Evolutionary conservation across 2,888 invertebrate genomes (phyloP).

Genomic region (Pristionchus maxplancki): DNA sequence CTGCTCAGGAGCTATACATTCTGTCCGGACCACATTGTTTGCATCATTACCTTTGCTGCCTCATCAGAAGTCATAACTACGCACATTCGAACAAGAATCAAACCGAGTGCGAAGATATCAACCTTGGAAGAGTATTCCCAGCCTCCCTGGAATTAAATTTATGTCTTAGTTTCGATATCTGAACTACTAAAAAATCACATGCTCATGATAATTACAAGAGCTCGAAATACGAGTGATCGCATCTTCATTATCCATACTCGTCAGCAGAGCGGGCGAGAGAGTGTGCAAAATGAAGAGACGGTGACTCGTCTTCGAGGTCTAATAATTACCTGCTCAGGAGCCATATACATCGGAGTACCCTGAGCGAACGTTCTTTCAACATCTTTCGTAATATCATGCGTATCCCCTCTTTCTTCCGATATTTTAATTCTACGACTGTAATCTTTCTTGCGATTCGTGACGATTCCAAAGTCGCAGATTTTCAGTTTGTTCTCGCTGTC

Average conservation of each 20-base stretch:
- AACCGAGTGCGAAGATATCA: not conserved
- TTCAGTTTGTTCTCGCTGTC: not conserved
- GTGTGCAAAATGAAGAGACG: too few species aligned
- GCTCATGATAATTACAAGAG: too few species aligned
- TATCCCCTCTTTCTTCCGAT: not conserved
- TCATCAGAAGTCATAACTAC: not conserved
- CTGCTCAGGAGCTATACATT: too few species aligned
- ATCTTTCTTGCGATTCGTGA: not conserved
- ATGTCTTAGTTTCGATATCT: too few species aligned
- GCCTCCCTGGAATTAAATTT: too few species aligned
- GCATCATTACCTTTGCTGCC: not conserved
- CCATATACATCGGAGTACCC: not conserved
- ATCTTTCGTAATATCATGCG: not conserved
- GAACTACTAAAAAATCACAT: too few species aligned
- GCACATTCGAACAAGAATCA: not conserved
- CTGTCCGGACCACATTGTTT: too few species aligned
- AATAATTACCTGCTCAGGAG: not conserved
- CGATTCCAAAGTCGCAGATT: not conserved
- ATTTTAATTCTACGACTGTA: too few species aligned
- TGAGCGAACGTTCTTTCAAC: not conserved
- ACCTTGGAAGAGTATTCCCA: not conserved
- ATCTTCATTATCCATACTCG: too few species aligned
- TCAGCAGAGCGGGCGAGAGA: too few species aligned
- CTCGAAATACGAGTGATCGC: too few species aligned
- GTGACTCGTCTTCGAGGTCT: too few species aligned